Conservation (phyloP, 2,888 invertebrate species). For the Agonopterix heracliana region DNA sequence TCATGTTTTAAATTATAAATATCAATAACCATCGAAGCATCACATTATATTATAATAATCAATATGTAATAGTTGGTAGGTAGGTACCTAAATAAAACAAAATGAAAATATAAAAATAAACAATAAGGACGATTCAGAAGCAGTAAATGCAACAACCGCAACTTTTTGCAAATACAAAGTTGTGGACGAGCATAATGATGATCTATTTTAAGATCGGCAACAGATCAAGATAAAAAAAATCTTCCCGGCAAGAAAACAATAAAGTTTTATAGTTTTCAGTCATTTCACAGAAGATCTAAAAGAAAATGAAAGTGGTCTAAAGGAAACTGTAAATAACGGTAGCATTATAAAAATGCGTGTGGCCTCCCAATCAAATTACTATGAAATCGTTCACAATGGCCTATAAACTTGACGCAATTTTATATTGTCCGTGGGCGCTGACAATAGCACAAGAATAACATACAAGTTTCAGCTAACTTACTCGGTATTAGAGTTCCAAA, state of each 20-base stretch:
- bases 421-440: slow-evolving; percentile 13
- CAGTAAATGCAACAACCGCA: not conserved
- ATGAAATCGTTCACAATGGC: slow-evolving; percentile 39
- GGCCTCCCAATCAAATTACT: slow-evolving; percentile 24
- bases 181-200: not conserved
- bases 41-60: slow-evolving; percentile 3
- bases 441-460: slow-evolving; percentile 8
- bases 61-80: too few species aligned
- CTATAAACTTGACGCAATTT: slow-evolving; percentile 36
- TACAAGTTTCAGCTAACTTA: slow-evolving; percentile 26
- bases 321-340: slow-evolving; percentile 9
- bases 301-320: slow-evolving; percentile 2
- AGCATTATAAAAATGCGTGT: slow-evolving; percentile 17
- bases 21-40: not conserved
- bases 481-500: slow-evolving; percentile 37
- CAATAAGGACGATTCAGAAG: not conserved
- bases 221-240: not conserved
- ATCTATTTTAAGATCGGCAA: slow-evolving; percentile 5
- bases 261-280: slow-evolving; percentile 1
- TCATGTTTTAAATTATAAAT: too few species aligned
- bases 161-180: slow-evolving; percentile 3
- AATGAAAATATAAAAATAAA: not conserved
- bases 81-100: not conserved
- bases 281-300: not conserved
- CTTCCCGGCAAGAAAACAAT: not conserved